A percentile compares a stretch with the other conserved stretches of the same genome.
These are phyloP conservation scores for Parnassius glacialis DNA, from an alignment of 2,888 invertebrate species.

Conservation along the genomic window DNA sequence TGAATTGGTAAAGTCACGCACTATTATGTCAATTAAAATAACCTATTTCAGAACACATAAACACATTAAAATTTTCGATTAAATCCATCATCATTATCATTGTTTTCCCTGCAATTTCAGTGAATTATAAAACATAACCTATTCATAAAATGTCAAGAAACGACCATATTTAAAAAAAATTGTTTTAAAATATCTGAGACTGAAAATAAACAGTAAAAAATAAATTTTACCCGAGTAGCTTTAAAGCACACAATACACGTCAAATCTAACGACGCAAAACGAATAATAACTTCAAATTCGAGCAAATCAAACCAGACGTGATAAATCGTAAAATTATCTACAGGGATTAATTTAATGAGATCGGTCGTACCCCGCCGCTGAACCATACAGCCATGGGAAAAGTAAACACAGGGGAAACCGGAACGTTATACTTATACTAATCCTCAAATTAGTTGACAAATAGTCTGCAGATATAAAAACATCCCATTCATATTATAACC, in stretches of 20 bases:
- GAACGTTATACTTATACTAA: slow-evolving; percentile 55
- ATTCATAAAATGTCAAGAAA: too few species aligned
- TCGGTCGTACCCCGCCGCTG: slow-evolving; percentile 52
- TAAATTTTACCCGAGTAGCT: neutral
- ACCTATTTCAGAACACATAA: neutral
- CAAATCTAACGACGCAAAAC: slow-evolving; percentile 1
- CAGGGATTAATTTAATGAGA: slow-evolving; percentile 72
- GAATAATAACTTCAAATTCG: slow-evolving; percentile 37
- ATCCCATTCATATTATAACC: slow-evolving; percentile 17
- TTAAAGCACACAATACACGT: neutral
- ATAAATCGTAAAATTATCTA: slow-evolving; percentile 67
- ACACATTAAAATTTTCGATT: too few species aligned
- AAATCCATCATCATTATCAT: too few species aligned
- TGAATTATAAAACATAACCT: too few species aligned
- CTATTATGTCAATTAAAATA: slow-evolving; percentile 29
- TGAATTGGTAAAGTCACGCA: slow-evolving; percentile 28
- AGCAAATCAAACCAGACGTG: slow-evolving; percentile 59
- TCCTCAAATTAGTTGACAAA: slow-evolving; percentile 69
- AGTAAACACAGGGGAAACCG: slow-evolving; percentile 62
- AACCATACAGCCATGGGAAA: slow-evolving; percentile 66
- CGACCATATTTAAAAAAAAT: too few species aligned
- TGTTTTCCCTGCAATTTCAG: too few species aligned
- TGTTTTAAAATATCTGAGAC: too few species aligned
- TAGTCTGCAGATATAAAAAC: slow-evolving; percentile 39
- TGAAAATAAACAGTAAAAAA: neutral